Percentiles rank a stretch among this genome's conserved stretches.
These are phyloP conservation scores for Fopius arisanus DNA, from an alignment of 1,140 invertebrate species.

Conservation along the genomic window DNA sequence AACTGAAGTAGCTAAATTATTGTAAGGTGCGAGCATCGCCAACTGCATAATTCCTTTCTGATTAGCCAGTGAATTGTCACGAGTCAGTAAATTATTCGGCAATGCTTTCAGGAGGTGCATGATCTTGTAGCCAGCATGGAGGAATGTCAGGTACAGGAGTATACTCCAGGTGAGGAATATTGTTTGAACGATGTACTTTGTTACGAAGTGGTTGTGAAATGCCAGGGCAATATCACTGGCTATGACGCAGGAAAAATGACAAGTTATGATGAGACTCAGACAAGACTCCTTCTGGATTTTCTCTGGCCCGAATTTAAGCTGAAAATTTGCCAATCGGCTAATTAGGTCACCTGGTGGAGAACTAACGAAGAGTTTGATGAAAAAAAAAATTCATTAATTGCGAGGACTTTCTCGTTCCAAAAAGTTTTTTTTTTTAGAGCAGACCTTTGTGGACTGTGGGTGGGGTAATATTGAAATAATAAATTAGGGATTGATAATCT, in stretches of 20 bases:
- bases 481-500: too few relatives aligned
- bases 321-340: slow-evolving; percentile 26
- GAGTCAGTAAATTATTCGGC: slow-evolving; percentile 60
- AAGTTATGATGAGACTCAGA: slow-evolving; percentile 67
- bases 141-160: slow-evolving; percentile 66
- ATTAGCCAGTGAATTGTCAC: slow-evolving; percentile 58
- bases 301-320: slow-evolving; percentile 67
- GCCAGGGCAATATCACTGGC: slow-evolving; percentile 65
- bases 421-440: too few relatives aligned
- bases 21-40: slow-evolving; percentile 68
- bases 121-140: slow-evolving; percentile 67
- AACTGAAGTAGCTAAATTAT: slow-evolving; percentile 68
- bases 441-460: too few relatives aligned
- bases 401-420: too few relatives aligned
- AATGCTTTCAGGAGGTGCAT: slow-evolving; percentile 61
- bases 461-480: too few relatives aligned
- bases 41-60: slow-evolving; percentile 70
- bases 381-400: neutral
- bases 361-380: neutral
- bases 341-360: neutral
- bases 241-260: slow-evolving; percentile 68
- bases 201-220: slow-evolving; percentile 65
- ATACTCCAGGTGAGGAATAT: slow-evolving; percentile 70
- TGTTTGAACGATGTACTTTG: slow-evolving; percentile 66
- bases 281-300: slow-evolving; percentile 67